Base-by-base conservation (phyloP, 1,140 invertebrate species). In the Hyles vespertilio region DNA sequence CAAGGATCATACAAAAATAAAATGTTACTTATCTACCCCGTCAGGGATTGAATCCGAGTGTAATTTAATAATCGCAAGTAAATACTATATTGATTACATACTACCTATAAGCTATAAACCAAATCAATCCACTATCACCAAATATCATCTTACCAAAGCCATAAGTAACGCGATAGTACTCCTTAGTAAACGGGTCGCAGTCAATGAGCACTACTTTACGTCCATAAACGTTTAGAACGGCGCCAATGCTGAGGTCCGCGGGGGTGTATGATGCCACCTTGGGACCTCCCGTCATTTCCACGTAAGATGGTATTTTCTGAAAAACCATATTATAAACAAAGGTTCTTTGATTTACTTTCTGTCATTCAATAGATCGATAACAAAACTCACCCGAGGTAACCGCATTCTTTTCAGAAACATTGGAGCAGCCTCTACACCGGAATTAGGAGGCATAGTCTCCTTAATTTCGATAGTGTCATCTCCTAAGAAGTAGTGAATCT, bases 401-500 rank as follows among this genome's bases (percentile, higher is more conserved):
- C 94, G 95, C 63, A 91, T 92, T 58, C 94, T 91, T 63, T 92
- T 93, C 12, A 97, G 84, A 61, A 97, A 93, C 65, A 94, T 92
- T 0, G 92, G 90, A 53, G 93, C 93, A 3, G 91, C 91, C 79
- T 95, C 93, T 32, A 91, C 90, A 0, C 94, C 94, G 33, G 93
- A 92, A 73, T 95, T 95, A 1, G 91, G 79, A 3, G 91, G 89
- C 57, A 94, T 89, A 2, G 92, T 91, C 89, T 95, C 96, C 64
- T 95, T 93, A 3, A 98, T 93, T 79, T 98, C 96, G 11, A 98
- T 93, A 0, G 96, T 98, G 74, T 97, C 95, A 80, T 98, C 96
- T 0, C 94, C 92, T 9, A 98, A 88, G 83, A 95, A 98, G 81
- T 96, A 98, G 80, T 93, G 91, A 4, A 97, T 87, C 69, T 95